Base-by-base conservation (phyloP, 2,888 invertebrate species). In the Drosophila histrio region DNA sequence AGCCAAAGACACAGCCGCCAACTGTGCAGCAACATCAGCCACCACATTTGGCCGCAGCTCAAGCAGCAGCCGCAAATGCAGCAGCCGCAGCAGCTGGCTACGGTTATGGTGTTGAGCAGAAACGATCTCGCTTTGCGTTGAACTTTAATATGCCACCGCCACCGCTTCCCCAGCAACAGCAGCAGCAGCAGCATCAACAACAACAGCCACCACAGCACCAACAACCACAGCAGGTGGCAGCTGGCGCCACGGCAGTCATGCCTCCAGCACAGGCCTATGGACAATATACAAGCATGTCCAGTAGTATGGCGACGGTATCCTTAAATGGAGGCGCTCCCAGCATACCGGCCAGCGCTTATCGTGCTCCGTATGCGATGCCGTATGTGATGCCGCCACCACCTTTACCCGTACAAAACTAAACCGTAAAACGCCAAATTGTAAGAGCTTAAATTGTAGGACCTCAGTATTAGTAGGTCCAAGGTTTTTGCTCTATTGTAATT, bases 371-470 rank as follows among this genome's bases (percentile, higher is more conserved):
- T 85, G 90, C 89, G 64, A 90, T 91, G 86, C 90, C 91, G 50
- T 83, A 83, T 34, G 81, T 86, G 63, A 82, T 83, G 82, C 92
- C 91, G 60, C 92, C 92, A 70, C 92, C 92, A 43, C 91, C 92
- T 62, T 81, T 92, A 75, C 91, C 92, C 61, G 91, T 91, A 81
- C 90, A 90, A 79, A 91, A 91, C 75, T 92, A 91, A 89, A 64
- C 61, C 30, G 36, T 44, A 61, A 61, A 76, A 60, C 52, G 70
- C 72, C 70, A 72, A 71, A 78, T 70, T 77, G 57, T 58, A 60
- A 46, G 79, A 85, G 87, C 70, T 47, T 43, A 66, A 71, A 61
- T 44, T 50, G 46, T 43, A 68, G 56, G 87, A 66, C 68, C 72
- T 66, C 26, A 52, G 58, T 67, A 78, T 65, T 69, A 56, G 63